Conservation (phyloP, 1,140 invertebrate genomes). For the Tetraneura akinire region DNA sequence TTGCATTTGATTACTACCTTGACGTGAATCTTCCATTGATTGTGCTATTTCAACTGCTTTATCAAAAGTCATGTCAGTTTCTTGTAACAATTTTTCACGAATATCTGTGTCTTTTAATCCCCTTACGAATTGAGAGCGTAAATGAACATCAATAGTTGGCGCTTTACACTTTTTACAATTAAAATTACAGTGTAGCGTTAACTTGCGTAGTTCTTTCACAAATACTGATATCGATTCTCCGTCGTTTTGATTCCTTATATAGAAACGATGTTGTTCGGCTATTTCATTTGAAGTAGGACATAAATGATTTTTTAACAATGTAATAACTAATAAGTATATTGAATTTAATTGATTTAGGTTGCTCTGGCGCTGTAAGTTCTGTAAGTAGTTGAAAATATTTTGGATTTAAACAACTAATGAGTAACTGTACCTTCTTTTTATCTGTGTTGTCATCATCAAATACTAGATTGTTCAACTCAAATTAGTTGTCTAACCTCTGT, state of each 20-base stretch:
- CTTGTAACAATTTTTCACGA: not conserved
- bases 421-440: constrained; percentile 1
- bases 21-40: constrained; percentile 2
- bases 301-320: constrained; percentile 4
- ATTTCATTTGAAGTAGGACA: not conserved
- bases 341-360: not conserved
- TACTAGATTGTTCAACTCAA: not conserved
- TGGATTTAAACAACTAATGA: not conserved
- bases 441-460: not conserved
- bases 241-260: not conserved
- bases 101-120: not conserved
- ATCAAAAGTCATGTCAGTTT: not conserved
- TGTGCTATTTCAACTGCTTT: not conserved
- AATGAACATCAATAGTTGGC: constrained; percentile 3
- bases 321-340: not conserved
- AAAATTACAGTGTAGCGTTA: not conserved
- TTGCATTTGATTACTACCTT: constrained; percentile 8
- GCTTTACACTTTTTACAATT: not conserved
- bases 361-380: not conserved
- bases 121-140: constrained; percentile 11
- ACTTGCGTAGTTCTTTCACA: not conserved
- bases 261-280: not conserved
- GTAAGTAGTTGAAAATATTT: not conserved
- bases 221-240: not conserved
- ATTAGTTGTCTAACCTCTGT: not conserved